Evolutionary conservation across 64 coral and sea anemone genomes (phyloP).

Genomic region (Montipora sp.): DNA sequence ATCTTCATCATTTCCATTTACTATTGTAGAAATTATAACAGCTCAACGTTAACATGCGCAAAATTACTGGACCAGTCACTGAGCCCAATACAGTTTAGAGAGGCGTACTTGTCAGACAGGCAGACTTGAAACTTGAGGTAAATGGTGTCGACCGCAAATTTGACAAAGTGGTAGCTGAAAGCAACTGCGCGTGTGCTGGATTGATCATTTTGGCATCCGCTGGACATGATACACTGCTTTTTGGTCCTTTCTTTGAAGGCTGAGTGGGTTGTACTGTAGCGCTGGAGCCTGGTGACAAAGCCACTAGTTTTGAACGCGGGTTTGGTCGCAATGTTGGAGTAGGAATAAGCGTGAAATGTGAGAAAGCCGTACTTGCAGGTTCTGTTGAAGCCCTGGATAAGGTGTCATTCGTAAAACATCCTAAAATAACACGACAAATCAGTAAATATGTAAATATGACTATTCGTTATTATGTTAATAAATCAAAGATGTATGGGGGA

Average conservation of each 20-base stretch:
- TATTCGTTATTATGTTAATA: neutral
- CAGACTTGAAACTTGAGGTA: neutral
- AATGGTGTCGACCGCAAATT: neutral
- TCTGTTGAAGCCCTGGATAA: neutral
- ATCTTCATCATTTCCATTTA: no score
- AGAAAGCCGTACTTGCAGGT: neutral
- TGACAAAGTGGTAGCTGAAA: slow-evolving; percentile 15
- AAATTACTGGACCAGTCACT: neutral
- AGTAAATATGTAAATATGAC: neutral
- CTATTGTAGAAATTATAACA: no score
- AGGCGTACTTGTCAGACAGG: neutral
- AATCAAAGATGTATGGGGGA: no score
- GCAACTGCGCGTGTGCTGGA: slow-evolving; percentile 28
- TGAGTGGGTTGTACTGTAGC: neutral
- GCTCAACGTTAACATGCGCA: no score
- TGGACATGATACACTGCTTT: neutral
- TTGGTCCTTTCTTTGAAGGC: neutral
- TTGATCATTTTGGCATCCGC: slow-evolving; percentile 42
- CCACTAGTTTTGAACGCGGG: neutral
- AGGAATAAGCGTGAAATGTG: neutral
- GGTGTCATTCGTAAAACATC: neutral
- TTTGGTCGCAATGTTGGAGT: neutral
- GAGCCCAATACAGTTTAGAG: neutral
- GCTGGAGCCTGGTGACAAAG: slow-evolving; percentile 4
- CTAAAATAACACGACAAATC: neutral